Conservation (phyloP, 2,113 vertebrate genomes). For the Nettapus auritus region DNA sequence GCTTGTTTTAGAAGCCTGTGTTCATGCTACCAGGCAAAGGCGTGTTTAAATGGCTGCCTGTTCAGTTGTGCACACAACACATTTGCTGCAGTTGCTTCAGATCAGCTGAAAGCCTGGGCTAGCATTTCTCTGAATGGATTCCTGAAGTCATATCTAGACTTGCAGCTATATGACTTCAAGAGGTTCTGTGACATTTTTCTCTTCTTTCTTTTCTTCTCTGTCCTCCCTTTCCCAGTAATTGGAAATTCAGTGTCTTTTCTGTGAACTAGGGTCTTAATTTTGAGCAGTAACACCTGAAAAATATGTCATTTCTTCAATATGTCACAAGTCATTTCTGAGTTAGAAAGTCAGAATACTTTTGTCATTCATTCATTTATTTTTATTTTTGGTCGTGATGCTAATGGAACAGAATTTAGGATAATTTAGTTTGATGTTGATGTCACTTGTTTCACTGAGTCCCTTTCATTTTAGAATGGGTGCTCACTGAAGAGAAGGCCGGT, state of each 20-base stretch:
- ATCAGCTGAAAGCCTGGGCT: not conserved
- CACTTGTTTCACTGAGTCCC: not conserved
- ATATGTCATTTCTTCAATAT: too few species aligned
- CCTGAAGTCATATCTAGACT: not conserved
- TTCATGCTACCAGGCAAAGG: not conserved
- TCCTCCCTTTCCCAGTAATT: not conserved
- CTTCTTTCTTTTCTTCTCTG: not conserved
- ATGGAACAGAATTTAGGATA: not conserved
- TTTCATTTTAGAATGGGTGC: not conserved
- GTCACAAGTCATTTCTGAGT: not conserved
- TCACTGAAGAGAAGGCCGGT: not conserved
- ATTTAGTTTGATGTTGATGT: not conserved
- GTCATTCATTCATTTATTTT: not conserved
- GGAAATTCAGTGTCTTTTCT: not conserved
- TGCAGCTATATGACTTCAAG: not conserved
- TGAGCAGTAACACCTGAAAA: not conserved
- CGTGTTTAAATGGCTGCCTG: not conserved
- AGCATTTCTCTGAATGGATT: not conserved
- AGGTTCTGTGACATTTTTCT: not conserved
- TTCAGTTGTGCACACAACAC: not conserved
- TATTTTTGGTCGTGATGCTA: not conserved
- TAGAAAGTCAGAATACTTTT: not conserved
- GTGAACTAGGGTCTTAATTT: not conserved
- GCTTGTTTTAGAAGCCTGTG: not conserved
- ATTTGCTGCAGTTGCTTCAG: accelerated